Base-by-base conservation (phyloP, 2,888 invertebrate species). In the Conomelus anceps region DNA sequence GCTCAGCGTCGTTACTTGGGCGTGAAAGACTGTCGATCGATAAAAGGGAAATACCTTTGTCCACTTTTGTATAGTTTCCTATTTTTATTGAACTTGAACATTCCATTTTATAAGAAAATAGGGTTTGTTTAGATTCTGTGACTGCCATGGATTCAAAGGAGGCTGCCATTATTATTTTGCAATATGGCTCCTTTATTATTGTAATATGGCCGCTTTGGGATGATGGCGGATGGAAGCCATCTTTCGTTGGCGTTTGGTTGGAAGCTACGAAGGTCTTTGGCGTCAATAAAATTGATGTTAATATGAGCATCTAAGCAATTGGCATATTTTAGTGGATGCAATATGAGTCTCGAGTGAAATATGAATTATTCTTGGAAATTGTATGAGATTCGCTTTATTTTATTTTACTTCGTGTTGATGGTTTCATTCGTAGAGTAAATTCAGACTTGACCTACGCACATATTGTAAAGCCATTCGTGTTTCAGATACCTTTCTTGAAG, bases 181-280 rank as follows among this genome's bases (percentile, higher is more conserved):
- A 94, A 94, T 94, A 94, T 94, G 94, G 95, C 95, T 94, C 95
- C 95, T 95, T 95, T 95, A 94, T 95, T 95, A 91, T 93, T 93
- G 93, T 93, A 91, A 95, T 94, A 95, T 95, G 95, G 95, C 95
- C 94, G 94, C 94, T 93, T 92, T 92, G 92, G 92, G 91, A 92
- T 92, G 92, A 94, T 94, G 94, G 94, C 94, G 94, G 93, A 92
- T 85, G 90, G 90, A 84, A 88, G 90, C 90, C 90, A 90, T 90
- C 86, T 90, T 90, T 86, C 85, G 34, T 29, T 88, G 85, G 29
- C 26, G 29, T 22, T 29, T 63, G 63, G n/a, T 63, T 63, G 63
- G 13, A 63, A n/a, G n/a, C n/a, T 63, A 6, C 41, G 3, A 41
- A 41, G 41, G 13, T 17, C 26, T 11, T 26, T n/a, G n/a, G n/a